Evolutionary conservation across 1,140 invertebrate species (phyloP).

Genomic region (Aphaenogaster floridana): DNA sequence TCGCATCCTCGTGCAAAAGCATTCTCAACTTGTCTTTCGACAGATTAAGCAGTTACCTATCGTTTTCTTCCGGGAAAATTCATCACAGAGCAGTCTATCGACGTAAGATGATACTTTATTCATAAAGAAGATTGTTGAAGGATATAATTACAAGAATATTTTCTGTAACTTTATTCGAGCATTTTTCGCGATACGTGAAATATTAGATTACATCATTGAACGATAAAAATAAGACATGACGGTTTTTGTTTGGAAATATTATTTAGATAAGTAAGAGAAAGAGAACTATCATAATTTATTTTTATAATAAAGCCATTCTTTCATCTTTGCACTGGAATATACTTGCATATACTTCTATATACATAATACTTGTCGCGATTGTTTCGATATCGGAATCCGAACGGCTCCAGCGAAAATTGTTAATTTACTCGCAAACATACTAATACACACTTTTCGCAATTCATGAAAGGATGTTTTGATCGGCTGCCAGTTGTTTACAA

Average conservation of each 20-base stretch:
- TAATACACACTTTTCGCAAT: slow-evolving; percentile 18
- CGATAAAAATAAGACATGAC: neutral
- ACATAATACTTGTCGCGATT: neutral
- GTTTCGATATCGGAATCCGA: neutral
- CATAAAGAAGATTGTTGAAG: neutral
- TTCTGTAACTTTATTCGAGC: neutral
- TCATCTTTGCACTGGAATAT: neutral
- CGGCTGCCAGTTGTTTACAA: slow-evolving; percentile 60
- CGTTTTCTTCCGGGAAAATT: neutral
- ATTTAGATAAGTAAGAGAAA: neutral
- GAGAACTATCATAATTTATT: neutral
- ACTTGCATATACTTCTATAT: neutral
- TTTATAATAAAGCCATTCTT: neutral
- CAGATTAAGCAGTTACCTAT: neutral
- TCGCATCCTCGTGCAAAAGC: neutral
- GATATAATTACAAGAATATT: neutral
- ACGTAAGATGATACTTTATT: neutral
- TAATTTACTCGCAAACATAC: neutral
- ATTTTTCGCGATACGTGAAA: neutral
- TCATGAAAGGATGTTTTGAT: slow-evolving; percentile 44
- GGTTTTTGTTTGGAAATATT: neutral
- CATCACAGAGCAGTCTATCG: neutral
- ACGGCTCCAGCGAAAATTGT: neutral
- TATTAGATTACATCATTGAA: neutral
- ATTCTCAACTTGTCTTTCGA: neutral